These are phyloP conservation scores for Gymnarchus niloticus DNA, from an alignment of 2,113 vertebrate genomes.

Conservation along the genomic window DNA sequence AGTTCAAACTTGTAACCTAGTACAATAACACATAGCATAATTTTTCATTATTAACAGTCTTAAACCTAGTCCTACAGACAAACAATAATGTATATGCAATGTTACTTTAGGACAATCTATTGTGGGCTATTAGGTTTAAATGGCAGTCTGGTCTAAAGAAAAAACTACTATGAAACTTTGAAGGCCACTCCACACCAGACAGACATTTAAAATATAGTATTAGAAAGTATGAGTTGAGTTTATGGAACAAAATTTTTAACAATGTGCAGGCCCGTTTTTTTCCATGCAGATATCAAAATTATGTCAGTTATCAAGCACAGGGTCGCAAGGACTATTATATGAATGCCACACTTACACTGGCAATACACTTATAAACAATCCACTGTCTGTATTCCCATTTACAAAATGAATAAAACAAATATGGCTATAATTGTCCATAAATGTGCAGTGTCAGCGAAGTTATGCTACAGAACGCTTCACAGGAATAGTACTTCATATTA, in stretches of 20 bases:
- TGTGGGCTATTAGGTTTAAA: background rate
- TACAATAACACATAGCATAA: background rate
- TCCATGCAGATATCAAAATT: background rate
- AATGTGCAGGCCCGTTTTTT: no score
- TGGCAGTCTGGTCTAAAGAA: background rate
- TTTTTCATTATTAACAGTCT: background rate
- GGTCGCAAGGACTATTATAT: background rate
- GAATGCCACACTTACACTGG: no score
- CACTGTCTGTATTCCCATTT: no score
- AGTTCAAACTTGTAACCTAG: background rate
- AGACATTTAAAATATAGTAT: background rate
- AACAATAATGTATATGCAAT: background rate
- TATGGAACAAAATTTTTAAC: background rate
- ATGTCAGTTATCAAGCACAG: background rate
- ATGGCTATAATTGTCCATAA: background rate
- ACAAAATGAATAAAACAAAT: background rate
- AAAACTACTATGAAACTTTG: background rate
- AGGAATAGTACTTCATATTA: background rate
- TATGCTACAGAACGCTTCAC: background rate
- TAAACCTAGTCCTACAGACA: no score
- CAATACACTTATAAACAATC: no score
- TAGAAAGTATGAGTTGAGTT: background rate
- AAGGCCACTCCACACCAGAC: background rate
- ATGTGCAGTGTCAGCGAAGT: background rate
- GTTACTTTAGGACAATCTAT: background rate